Conservation (phyloP, 2,113 vertebrate genomes). For the Castor canadensis region DNA sequence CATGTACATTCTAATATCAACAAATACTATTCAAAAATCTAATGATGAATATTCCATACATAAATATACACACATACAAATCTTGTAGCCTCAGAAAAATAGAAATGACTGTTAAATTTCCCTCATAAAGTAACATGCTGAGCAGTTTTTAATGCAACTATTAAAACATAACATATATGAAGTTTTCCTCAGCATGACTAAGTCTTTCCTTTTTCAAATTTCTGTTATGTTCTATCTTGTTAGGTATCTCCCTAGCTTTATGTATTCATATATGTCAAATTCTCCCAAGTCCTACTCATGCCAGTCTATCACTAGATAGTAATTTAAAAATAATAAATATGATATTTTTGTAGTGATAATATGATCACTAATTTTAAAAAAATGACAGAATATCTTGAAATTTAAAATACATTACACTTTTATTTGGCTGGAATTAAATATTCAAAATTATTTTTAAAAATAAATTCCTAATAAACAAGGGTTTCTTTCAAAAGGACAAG, state of each 20-base stretch:
- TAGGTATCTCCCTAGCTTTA: not conserved
- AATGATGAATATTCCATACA: too few species aligned
- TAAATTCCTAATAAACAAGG: not conserved
- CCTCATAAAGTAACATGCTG: not conserved
- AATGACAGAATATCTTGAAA: not conserved
- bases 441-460: constrained; percentile 30
- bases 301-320: not conserved
- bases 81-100: not conserved
- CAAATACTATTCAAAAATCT: too few species aligned
- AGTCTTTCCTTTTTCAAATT: not conserved
- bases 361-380: not conserved
- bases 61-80: not conserved
- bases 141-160: not conserved
- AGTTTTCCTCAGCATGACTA: not conserved
- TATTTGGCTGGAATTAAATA: not conserved
- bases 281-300: not conserved
- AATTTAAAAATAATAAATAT: constrained; percentile 21
- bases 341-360: not conserved
- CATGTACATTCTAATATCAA: too few species aligned
- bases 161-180: not conserved
- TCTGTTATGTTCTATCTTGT: not conserved
- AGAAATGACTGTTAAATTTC: not conserved
- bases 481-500: not conserved
- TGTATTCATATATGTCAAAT: not conserved
- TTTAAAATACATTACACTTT: not conserved